phyloP scores from a whole-genome alignment of 2,888 invertebrate genomes.

The Cantharis rustica region DNA sequence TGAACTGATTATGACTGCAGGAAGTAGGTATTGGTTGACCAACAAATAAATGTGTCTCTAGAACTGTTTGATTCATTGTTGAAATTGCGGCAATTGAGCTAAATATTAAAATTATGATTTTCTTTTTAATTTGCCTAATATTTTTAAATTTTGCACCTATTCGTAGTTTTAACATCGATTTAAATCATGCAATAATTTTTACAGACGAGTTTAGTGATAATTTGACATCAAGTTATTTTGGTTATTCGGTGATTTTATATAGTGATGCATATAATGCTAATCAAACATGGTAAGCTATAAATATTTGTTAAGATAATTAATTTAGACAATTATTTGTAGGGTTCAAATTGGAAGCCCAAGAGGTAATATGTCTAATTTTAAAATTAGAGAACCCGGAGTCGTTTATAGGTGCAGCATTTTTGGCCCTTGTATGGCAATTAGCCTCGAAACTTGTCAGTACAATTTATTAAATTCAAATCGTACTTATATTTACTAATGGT shows the following conservation, averaged over 20 bases:
- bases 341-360: conserved; percentile 51
- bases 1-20: conserved; percentile 22
- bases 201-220: conserved; percentile 34
- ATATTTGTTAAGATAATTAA: not conserved
- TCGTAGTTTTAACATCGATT: conserved; percentile 45
- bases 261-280: conserved; percentile 16
- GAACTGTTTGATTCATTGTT: not conserved
- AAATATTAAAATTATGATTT: not conserved
- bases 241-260: conserved; percentile 49
- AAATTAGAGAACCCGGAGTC: conserved; percentile 45
- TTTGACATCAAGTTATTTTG: conserved; percentile 46
- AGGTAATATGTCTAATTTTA: conserved; percentile 34
- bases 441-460: conserved; percentile 35
- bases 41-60: not conserved
- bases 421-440: conserved; percentile 42
- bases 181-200: conserved; percentile 42
- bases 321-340: conserved; percentile 31
- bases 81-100: not conserved
- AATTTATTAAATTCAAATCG: not conserved
- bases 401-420: conserved; percentile 46
- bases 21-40: conserved; percentile 25
- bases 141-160: conserved; percentile 7
- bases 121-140: not conserved
- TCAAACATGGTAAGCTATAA: conserved; percentile 39
- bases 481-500: not conserved